Evolutionary conservation across 2,113 vertebrate genomes (phyloP).

Genomic region (Trematocara macrostoma): DNA sequence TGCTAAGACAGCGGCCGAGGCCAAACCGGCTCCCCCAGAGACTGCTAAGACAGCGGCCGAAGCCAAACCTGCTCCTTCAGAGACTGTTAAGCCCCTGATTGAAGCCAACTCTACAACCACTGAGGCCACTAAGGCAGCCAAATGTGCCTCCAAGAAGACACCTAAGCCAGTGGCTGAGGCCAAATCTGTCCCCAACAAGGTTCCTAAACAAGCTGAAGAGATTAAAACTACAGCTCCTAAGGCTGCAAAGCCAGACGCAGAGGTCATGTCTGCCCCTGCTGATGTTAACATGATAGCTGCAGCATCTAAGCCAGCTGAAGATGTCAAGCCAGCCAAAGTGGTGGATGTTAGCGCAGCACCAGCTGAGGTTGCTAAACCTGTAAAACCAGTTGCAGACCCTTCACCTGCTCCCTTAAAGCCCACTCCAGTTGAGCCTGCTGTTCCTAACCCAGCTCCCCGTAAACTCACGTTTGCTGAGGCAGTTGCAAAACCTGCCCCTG

Average conservation of each 20-base stretch:
- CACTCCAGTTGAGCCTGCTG: not conserved
- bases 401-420: not conserved
- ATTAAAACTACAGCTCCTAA: not conserved
- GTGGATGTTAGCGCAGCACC: not conserved
- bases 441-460: conserved; percentile 41
- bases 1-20: accelerated
- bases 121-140: not conserved
- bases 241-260: not conserved
- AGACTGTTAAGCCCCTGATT: not conserved
- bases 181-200: not conserved
- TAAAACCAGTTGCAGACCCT: not conserved
- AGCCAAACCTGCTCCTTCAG: accelerated
- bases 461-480: conserved; percentile 72
- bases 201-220: not conserved
- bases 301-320: not conserved
- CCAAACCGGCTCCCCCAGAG: accelerated
- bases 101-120: not conserved
- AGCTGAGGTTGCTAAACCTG: not conserved
- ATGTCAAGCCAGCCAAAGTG: not conserved
- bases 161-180: not conserved
- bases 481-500: conserved; percentile 47
- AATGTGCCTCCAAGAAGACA: not conserved
- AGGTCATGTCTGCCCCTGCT: not conserved
- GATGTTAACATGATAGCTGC: not conserved
- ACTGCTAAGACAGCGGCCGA: accelerated